These are phyloP conservation scores for Thamnaconus septentrionalis DNA, from an alignment of 2,113 vertebrate species.

Conservation along the genomic window DNA sequence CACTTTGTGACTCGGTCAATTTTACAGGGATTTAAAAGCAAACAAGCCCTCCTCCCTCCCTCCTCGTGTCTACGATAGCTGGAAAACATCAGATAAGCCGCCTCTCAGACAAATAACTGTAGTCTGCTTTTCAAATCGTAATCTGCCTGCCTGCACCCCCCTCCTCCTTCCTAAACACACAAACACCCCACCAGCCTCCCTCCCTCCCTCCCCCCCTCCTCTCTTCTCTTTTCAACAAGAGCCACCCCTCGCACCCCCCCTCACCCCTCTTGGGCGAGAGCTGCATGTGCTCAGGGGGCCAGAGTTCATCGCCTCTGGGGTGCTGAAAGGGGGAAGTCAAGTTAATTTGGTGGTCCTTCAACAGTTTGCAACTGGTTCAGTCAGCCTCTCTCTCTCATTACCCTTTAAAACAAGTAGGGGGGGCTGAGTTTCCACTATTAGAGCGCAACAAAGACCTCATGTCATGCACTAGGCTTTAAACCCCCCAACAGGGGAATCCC, in stretches of 20 bases:
- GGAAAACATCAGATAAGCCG: conserved; percentile 72
- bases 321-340: conserved; percentile 72
- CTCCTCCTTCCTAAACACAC: conserved; percentile 27
- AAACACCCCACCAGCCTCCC: conserved; percentile 37
- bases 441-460: conserved; percentile 33
- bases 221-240: conserved; percentile 57
- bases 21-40: conserved; percentile 48
- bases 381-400: conserved; percentile 49
- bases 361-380: conserved; percentile 74
- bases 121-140: conserved; percentile 61
- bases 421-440: conserved; percentile 44
- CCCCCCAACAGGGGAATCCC: conserved; percentile 15
- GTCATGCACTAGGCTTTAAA: conserved; percentile 32
- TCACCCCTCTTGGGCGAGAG: conserved; percentile 40
- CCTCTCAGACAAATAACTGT: conserved; percentile 72
- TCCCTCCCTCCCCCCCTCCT: conserved; percentile 26
- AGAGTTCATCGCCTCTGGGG: conserved; percentile 65
- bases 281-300: conserved; percentile 60
- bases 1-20: conserved; percentile 31
- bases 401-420: conserved; percentile 31
- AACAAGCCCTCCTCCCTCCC: conserved; percentile 34
- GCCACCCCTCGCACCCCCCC: conserved; percentile 6
- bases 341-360: conserved; percentile 72
- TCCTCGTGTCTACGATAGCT: conserved; percentile 25
- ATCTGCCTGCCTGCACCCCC: conserved; percentile 20